Conservation (phyloP, 2,888 invertebrate species). For the Himalopsyche tibetana region DNA sequence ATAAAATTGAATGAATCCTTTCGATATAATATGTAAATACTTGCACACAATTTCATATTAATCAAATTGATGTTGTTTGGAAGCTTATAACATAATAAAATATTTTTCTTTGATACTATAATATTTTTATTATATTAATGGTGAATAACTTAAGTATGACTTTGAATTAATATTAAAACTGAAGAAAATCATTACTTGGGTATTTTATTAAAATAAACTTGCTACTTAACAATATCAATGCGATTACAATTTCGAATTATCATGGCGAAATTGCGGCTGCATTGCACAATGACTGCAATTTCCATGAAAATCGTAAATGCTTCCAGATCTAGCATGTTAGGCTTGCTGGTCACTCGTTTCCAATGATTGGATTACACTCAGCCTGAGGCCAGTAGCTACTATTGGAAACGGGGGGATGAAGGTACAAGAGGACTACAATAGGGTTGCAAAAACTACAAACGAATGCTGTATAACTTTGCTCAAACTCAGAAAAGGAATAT, state of each 20-base stretch:
- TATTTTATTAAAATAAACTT: too few relatives aligned
- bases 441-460: background rate
- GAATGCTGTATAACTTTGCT: background rate
- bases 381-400: conserved; percentile 1
- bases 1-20: too few relatives aligned
- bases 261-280: background rate
- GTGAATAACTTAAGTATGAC: too few relatives aligned
- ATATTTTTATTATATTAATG: too few relatives aligned
- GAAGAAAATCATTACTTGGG: too few relatives aligned
- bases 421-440: background rate
- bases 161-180: too few relatives aligned
- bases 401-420: conserved; percentile 10
- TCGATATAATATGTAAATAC: too few relatives aligned
- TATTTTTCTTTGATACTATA: too few relatives aligned
- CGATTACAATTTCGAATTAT: conserved; percentile 6
- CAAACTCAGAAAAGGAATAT: background rate
- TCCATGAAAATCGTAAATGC: conserved; percentile 31
- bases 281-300: conserved; percentile 6
- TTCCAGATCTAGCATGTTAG: conserved; percentile 29
- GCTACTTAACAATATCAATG: background rate
- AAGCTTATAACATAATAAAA: too few relatives aligned
- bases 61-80: too few relatives aligned
- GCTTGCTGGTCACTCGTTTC: conserved; percentile 62
- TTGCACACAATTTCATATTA: too few relatives aligned
- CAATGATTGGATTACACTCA: conserved; percentile 81